phyloP scores from a whole-genome alignment of 1,140 invertebrate genomes.

The Drosophila takahashii region DNA sequence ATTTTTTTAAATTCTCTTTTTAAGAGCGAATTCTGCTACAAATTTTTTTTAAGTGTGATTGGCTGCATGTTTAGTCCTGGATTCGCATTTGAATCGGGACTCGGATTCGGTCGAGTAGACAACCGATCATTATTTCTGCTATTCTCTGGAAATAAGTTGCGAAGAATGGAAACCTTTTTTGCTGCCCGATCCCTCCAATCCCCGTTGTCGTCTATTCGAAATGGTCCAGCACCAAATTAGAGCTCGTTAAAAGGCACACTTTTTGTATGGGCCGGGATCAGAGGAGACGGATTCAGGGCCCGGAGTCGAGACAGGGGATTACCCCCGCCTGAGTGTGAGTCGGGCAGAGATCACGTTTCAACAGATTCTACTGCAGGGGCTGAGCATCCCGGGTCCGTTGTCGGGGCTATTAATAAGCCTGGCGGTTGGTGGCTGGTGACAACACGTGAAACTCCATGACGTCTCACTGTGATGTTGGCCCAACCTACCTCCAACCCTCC shows the following conservation, averaged over 20 bases:
- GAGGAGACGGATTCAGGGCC: constrained; percentile 17
- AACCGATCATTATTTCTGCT: constrained; percentile 62
- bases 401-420: constrained; percentile 72
- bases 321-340: constrained; percentile 44
- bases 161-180: constrained; percentile 56
- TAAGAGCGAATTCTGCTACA: no score
- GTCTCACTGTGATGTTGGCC: constrained; percentile 69
- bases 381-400: constrained; percentile 21
- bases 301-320: constrained; percentile 48
- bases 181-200: constrained; percentile 7
- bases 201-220: constrained; percentile 41
- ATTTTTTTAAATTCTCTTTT: no score
- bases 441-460: constrained; percentile 83
- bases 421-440: constrained; percentile 83
- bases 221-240: constrained; percentile 76
- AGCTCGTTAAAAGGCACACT: constrained; percentile 82
- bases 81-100: constrained; percentile 34
- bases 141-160: constrained; percentile 64
- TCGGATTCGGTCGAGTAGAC: constrained; percentile 55
- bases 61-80: constrained; percentile 40
- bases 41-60: constrained; percentile 13
- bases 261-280: constrained; percentile 46
- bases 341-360: constrained; percentile 66
- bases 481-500: constrained; percentile 62
- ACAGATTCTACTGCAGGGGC: constrained; percentile 72